Base-by-base conservation (phyloP, 2,888 invertebrate species). In the Nemapogon koenigi region DNA sequence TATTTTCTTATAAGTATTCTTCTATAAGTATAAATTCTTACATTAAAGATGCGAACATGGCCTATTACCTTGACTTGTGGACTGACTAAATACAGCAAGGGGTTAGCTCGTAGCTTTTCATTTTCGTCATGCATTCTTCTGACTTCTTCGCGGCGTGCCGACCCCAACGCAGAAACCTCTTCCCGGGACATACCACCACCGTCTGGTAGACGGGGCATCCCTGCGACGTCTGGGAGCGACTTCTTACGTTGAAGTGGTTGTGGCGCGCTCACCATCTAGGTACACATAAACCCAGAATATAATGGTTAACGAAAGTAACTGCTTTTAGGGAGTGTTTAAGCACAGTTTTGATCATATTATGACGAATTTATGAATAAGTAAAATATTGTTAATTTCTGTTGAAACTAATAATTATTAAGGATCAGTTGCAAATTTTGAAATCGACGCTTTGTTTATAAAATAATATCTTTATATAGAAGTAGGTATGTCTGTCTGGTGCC, bases 211-310 rank as follows among this genome's bases (percentile, higher is more conserved):
- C 89, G 86, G 41, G 93, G 89, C 67, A 92, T 84, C 45, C 87
- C 88, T 57, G 91, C 91, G 57, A 94, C 89, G 78, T 98, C 97
- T 38, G 98, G 98, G 75, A 99, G 85, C 50, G 97, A 97, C 76
- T 98, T 98, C 81, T 97, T 95, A 53, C 94, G 85, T 75, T 92
- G 93, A 53, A 94, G 82, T 53, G 90, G 84, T 62, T 88, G 86
- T 60, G 87, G 86, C 49, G 86, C 86, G 61, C 89, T 89, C 66
- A 90, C 72, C 79, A 87, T 89, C 91, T 92, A 81, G 43, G n/a
- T n/a, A n/a, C n/a, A n/a, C n/a, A n/a, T n/a, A n/a, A n/a, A n/a
- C n/a, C n/a, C n/a, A n/a, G n/a, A n/a, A n/a, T n/a, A n/a, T n/a
- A n/a, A n/a, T n/a, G n/a, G n/a, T n/a, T n/a, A n/a, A n/a, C n/a